Conservation (phyloP, 2,113 vertebrate species). For the Hemiprocne comata region DNA sequence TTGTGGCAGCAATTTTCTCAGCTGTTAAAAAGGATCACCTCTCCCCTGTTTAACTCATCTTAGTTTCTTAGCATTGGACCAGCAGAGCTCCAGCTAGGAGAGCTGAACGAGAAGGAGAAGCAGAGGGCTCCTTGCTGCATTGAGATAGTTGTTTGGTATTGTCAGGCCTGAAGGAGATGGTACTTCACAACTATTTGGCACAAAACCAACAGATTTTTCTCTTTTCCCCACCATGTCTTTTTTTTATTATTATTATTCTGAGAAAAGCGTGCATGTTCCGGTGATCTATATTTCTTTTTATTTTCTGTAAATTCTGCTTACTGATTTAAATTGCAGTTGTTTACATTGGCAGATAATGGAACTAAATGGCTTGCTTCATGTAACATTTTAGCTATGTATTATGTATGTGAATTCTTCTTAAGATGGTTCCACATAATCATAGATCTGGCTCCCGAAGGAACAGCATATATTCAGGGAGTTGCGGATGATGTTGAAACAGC, state of each 20-base stretch:
- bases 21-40: background rate
- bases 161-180: background rate
- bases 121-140: background rate
- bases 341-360: background rate
- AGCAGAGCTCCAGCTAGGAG: background rate
- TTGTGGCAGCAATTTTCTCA: background rate
- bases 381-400: background rate
- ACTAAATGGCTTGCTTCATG: background rate
- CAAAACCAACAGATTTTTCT: background rate
- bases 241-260: background rate
- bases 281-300: background rate
- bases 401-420: background rate
- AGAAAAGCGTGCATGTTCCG: background rate
- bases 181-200: background rate
- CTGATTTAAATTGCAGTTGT: background rate
- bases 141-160: background rate
- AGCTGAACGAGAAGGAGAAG: background rate
- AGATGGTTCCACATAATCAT: background rate
- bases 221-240: background rate
- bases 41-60: background rate
- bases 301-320: background rate
- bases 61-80: background rate
- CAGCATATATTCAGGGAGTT: background rate
- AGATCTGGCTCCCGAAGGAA: background rate
- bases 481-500: background rate